Base-by-base conservation (phyloP, 2,888 invertebrate species). In the Oscheius onirici region DNA sequence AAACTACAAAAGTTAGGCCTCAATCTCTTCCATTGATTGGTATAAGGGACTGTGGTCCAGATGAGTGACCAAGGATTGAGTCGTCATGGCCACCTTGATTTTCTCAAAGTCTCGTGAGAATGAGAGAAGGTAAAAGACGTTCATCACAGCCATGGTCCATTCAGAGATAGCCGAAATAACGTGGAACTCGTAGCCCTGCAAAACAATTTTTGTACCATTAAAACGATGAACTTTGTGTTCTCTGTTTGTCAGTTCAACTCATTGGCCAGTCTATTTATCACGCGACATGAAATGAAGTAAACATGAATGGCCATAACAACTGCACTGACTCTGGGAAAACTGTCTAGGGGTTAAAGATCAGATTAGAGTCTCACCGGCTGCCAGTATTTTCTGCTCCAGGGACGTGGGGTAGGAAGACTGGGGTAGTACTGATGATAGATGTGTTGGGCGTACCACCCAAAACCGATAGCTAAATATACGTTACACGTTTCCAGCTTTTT, bases 61-160 rank as follows among this genome's bases (percentile, higher is more conserved):
- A 57, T 85, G 85, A 13, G 58, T 24, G 13, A 85, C 85, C 43
- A 85, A 44, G n/a, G 80, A 76, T 22, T 79, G 79, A 5, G 74
- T 77, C 0, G 58, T 15, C 46, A 84, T 51, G 8, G 74, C 89
- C 65, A 92, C 87, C 54, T 90, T 88, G 8, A 92, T 89, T 78
- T 91, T 90, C 55, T 90, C 90, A 82, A 92, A 92, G 81, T 92
- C 92, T 10, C 90, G 89, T 5, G 91, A 90, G 83, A 91, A 92
- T 11, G 91, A 91, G 0, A 92, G 86, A 76, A 92, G 91, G 85
- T 91, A 92, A 72, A 91, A 87, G 80, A 91, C 91, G 81, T 92
- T 91, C 10, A 91, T 87, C 6, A 91, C 89, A 0, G 92, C 91
- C 78, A 92, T 90, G 1, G 91, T 88, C 92, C 92, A 92, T 86